Base-by-base conservation (phyloP, 2,888 invertebrate genomes). In the Drosophila limbata region DNA sequence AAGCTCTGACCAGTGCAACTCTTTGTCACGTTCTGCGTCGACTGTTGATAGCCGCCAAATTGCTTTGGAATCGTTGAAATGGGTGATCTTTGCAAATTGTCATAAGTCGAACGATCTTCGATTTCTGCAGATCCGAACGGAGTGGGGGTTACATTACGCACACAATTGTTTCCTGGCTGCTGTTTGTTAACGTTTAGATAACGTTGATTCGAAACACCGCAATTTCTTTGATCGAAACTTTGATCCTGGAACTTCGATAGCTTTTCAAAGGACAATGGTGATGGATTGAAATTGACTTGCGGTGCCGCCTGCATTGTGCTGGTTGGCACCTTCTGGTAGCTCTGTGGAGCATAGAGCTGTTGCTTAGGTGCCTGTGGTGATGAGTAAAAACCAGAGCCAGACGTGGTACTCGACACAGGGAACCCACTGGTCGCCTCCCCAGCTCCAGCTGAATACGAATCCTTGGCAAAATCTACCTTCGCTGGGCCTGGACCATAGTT, bases 1-100 rank as follows among this genome's bases (percentile, higher is more conserved):
- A 96, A 97, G 88, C 96, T 96, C 19, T 90, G 89, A 57, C 77
- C 83, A 13, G 28, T n/a, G 2, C 35, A 17, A n/a, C 48, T 51
- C 3, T 13, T 56, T 37, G 69, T 8, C 19, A 72, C 71, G 10
- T 35, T 61, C 25, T 59, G 61, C 35, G 65, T 59, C 4, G 53
- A 13, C n/a, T 50, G 67, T n/a, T 35, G 44, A 63, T 62, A 66
- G 5, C 45, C 42, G 13, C 19, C 40, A 37, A 47, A 17, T 19
- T 50, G 50, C 13, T 53, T 37, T 3, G 68, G 25, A n/a, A 66
- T 25, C 8, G 73, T 37, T 35, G 69, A 57, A 31, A 61, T 25
- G 1, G 69, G 69, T 9, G 64, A 73, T 25, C 19, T 42, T 21
- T 42, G 50, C 3, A 19, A 11, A 40, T 56, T 17, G 48, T 53